Conservation (phyloP, 2,888 invertebrate species). For the Neoascia interrupta region DNA sequence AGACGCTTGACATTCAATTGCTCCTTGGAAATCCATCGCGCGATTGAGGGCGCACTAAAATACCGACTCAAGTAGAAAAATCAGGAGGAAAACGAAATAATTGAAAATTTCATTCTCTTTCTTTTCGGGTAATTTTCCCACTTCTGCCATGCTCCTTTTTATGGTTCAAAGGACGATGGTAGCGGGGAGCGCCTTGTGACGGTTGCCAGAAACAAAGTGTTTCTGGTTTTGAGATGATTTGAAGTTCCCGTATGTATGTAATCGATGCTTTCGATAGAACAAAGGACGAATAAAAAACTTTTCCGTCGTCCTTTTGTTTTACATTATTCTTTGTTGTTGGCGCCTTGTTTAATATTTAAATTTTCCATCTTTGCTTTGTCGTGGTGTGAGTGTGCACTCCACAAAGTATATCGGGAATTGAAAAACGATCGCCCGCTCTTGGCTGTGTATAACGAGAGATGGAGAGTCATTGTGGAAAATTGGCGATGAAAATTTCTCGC, state of each 20-base stretch:
- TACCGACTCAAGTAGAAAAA: slow-evolving; percentile 17
- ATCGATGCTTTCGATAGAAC: slow-evolving; percentile 46
- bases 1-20: slow-evolving; percentile 61
- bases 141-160: slow-evolving; percentile 17
- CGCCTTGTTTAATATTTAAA: slow-evolving; percentile 46
- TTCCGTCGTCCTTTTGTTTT: slow-evolving; percentile 25
- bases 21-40: no score
- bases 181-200: no score
- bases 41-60: slow-evolving; percentile 22
- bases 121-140: slow-evolving; percentile 15
- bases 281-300: slow-evolving; percentile 12
- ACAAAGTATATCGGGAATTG: slow-evolving; percentile 35
- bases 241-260: slow-evolving; percentile 45
- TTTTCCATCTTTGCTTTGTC: slow-evolving; percentile 31
- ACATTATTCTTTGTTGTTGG: not conserved
- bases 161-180: slow-evolving; percentile 2
- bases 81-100: slow-evolving; percentile 55
- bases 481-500: slow-evolving; percentile 46
- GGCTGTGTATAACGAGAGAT: no score
- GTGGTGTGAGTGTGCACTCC: slow-evolving; percentile 28
- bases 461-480: slow-evolving; percentile 37
- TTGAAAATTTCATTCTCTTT: slow-evolving; percentile 56
- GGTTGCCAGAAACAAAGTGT: slow-evolving; percentile 50
- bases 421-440: slow-evolving; percentile 2
- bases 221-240: slow-evolving; percentile 49